phyloP scores from a whole-genome alignment of 2,888 invertebrate genomes.

The Tyria jacobaeae region DNA sequence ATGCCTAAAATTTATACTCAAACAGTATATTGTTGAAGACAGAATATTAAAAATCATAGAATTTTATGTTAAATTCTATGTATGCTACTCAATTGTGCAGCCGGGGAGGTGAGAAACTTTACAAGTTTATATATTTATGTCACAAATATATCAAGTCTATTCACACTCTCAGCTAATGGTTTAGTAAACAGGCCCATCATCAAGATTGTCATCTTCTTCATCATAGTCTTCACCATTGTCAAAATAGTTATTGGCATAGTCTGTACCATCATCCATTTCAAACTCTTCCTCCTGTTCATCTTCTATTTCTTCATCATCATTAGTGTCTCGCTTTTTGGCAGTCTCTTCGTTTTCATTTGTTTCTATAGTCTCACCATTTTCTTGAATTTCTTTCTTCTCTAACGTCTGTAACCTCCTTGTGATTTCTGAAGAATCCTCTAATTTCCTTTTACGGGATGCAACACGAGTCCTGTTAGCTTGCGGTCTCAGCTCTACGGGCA shows the following conservation, averaged over 20 bases:
- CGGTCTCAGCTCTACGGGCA: constrained; percentile 88
- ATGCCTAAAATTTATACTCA: too few species aligned
- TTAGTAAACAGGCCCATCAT: constrained; percentile 93
- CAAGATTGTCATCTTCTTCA: constrained; percentile 94
- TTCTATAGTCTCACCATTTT: constrained; percentile 78
- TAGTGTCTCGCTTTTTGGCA: constrained; percentile 83
- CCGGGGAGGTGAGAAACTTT: too few species aligned
- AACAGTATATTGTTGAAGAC: too few species aligned
- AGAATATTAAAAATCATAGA: too few species aligned
- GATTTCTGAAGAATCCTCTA: constrained; percentile 72
- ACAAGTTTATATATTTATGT: too few species aligned
- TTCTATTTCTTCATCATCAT: constrained; percentile 86
- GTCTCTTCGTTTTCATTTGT: constrained; percentile 74
- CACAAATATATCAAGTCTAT: too few species aligned
- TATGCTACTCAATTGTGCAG: too few species aligned
- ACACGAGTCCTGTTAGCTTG: constrained; percentile 74
- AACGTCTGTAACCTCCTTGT: constrained; percentile 87
- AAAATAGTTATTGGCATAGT: constrained; percentile 95
- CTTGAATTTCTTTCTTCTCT: constrained; percentile 88
- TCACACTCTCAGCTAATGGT: too few species aligned
- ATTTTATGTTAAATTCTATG: too few species aligned
- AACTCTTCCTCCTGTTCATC: constrained; percentile 91
- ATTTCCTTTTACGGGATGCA: constrained; percentile 69
- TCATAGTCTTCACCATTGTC: constrained; percentile 95
- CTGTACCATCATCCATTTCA: constrained; percentile 95